Evolutionary conservation across 1,140 invertebrate genomes (phyloP).

Genomic region (Drosophila kepulauana): DNA sequence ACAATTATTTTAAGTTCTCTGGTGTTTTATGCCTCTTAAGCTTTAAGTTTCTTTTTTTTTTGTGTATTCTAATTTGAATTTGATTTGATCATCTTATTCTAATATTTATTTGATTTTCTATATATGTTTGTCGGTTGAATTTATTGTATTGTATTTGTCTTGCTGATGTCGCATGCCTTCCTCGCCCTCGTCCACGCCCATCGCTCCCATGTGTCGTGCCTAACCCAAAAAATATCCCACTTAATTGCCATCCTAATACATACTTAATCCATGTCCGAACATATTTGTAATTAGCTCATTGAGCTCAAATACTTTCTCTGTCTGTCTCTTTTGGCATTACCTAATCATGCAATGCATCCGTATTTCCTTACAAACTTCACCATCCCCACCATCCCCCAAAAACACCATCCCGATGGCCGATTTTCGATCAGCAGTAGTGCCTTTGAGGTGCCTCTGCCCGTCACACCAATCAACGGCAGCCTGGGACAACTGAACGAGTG

Average conservation of each 20-base stretch:
- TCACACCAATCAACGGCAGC: constrained; percentile 52
- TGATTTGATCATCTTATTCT: background rate
- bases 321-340: constrained; percentile 14
- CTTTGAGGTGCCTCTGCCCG: constrained; percentile 54
- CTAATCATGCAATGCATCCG: constrained; percentile 27
- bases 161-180: constrained; percentile 26
- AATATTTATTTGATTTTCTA: constrained; percentile 11
- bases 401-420: constrained; percentile 5
- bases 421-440: constrained; percentile 46
- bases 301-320: constrained; percentile 1
- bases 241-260: background rate
- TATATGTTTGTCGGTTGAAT: constrained; percentile 7
- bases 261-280: background rate
- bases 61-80: constrained; percentile 19
- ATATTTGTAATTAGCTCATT: constrained; percentile 17
- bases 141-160: constrained; percentile 38
- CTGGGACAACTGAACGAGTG: constrained; percentile 43
- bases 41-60: constrained; percentile 14
- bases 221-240: constrained; percentile 4
- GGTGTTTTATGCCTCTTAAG: constrained; percentile 12
- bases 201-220: background rate
- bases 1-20: constrained; percentile 16
- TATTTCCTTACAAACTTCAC: constrained; percentile 26
- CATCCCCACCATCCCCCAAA: constrained; percentile 21
- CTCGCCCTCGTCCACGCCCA: background rate